Evolutionary conservation across 2,113 vertebrate species (phyloP).

Genomic region (Helogale parvula): DNA sequence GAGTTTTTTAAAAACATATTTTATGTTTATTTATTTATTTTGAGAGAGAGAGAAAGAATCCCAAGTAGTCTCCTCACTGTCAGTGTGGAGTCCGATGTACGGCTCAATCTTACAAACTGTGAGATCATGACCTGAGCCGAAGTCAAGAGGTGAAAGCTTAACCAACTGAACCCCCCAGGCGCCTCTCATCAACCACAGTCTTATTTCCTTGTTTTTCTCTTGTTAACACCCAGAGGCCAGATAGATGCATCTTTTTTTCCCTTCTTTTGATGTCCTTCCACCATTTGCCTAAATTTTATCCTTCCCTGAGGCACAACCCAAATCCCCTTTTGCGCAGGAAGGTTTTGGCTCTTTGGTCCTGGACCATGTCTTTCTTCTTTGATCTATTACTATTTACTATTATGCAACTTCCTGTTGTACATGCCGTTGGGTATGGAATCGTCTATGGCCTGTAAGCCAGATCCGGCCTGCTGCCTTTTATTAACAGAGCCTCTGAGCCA

Average conservation of each 20-base stretch:
- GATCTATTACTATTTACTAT: background rate
- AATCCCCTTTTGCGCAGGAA: background rate
- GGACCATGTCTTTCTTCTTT: slow-evolving; percentile 35
- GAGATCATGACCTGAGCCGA: too few species aligned
- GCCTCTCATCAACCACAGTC: background rate
- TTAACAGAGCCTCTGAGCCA: background rate
- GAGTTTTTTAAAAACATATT: too few species aligned
- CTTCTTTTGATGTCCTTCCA: background rate
- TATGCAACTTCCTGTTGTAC: background rate
- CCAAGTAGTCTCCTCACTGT: too few species aligned
- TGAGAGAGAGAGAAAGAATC: too few species aligned
- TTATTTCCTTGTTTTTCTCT: slow-evolving; percentile 9
- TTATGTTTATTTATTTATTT: too few species aligned
- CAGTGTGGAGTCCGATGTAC: too few species aligned
- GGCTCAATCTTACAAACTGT: too few species aligned
- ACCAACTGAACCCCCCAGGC: too few species aligned
- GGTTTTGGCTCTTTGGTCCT: background rate
- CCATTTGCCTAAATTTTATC: background rate
- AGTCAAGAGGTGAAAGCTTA: too few species aligned
- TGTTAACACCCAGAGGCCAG: background rate
- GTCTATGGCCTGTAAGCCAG: background rate
- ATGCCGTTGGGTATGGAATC: background rate
- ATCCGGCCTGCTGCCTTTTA: background rate
- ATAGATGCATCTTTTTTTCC: background rate
- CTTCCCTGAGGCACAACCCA: background rate